Evolutionary conservation across 1,140 invertebrate genomes (phyloP).

Genomic region (Protaetia brevitarsis): DNA sequence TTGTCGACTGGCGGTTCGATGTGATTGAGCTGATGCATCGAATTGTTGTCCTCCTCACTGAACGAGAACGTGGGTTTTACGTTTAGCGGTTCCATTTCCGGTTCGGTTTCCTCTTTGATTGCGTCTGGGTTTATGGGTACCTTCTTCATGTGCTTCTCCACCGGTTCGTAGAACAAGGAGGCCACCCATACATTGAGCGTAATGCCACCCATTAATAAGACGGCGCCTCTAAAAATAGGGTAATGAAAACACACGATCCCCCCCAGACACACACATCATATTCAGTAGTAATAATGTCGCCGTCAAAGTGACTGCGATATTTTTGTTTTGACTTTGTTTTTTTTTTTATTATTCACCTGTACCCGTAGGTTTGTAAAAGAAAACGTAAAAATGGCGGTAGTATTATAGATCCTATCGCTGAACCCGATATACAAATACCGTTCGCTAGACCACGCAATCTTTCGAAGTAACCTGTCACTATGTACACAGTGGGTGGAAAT

Average conservation of each 20-base stretch:
- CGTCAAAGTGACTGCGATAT: constrained; percentile 13
- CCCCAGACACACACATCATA: too few relatives aligned
- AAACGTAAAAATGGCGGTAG: constrained; percentile 71
- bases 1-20: constrained; percentile 42
- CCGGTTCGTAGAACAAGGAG: constrained; percentile 78
- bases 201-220: constrained; percentile 78
- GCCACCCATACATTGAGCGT: constrained; percentile 80
- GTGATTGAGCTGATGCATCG: constrained; percentile 38
- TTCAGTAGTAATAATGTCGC: too few relatives aligned
- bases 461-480: constrained; percentile 85
- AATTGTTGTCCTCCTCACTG: constrained; percentile 44
- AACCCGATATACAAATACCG: constrained; percentile 85
- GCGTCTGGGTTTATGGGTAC: constrained; percentile 51
- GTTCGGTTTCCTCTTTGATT: constrained; percentile 54
- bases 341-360: constrained; percentile 65
- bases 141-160: constrained; percentile 72
- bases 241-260: constrained; percentile 27
- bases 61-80: constrained; percentile 42
- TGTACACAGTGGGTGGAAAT: constrained; percentile 86
- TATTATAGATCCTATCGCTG: constrained; percentile 78
- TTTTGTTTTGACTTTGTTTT: too few relatives aligned
- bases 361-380: constrained; percentile 70
- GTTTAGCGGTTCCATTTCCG: constrained; percentile 35
- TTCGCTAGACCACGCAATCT: constrained; percentile 78
- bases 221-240: constrained; percentile 61